Evolutionary conservation across 2,888 invertebrate species (phyloP).

Genomic region (Ectobius pallidus): DNA sequence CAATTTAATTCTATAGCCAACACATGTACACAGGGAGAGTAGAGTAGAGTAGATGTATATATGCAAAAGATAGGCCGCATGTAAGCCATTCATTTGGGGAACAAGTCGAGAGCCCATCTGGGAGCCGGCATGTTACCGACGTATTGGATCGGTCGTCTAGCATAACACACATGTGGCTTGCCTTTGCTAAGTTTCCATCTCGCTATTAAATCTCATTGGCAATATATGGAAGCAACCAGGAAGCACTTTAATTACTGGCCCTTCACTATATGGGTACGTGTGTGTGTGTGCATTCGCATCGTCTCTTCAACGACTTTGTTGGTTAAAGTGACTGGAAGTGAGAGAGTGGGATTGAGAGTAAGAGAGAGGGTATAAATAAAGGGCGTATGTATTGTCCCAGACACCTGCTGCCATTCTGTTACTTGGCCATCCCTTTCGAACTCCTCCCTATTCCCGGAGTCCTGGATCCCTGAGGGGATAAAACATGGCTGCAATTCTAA

Average conservation of each 20-base stretch:
- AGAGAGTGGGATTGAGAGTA: too few species aligned
- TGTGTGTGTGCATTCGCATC: neutral
- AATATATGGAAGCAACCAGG: neutral
- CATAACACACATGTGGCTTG: constrained; percentile 38
- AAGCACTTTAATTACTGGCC: constrained; percentile 1
- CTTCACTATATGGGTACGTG: neutral
- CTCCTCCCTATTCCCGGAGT: neutral
- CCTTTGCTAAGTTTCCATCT: constrained; percentile 15
- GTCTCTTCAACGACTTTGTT: constrained; percentile 9
- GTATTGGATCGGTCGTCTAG: constrained; percentile 33
- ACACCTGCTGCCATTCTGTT: constrained; percentile 9
- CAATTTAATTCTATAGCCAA: constrained; percentile 20
- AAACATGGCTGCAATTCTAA: neutral
- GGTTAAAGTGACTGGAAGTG: constrained; percentile 9
- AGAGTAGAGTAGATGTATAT: neutral
- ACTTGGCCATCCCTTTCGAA: neutral
- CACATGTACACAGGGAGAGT: neutral
- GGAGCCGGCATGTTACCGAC: constrained; percentile 28
- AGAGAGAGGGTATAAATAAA: neutral
- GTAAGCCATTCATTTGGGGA: constrained; percentile 28
- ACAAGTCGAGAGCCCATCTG: constrained; percentile 31
- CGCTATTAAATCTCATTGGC: constrained; percentile 24
- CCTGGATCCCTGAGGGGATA: neutral
- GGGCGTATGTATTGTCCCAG: neutral
- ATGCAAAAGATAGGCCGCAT: constrained; percentile 26